These are phyloP conservation scores for Geothlypis trichas DNA, from an alignment of 2,113 vertebrate species.

Conservation along the genomic window DNA sequence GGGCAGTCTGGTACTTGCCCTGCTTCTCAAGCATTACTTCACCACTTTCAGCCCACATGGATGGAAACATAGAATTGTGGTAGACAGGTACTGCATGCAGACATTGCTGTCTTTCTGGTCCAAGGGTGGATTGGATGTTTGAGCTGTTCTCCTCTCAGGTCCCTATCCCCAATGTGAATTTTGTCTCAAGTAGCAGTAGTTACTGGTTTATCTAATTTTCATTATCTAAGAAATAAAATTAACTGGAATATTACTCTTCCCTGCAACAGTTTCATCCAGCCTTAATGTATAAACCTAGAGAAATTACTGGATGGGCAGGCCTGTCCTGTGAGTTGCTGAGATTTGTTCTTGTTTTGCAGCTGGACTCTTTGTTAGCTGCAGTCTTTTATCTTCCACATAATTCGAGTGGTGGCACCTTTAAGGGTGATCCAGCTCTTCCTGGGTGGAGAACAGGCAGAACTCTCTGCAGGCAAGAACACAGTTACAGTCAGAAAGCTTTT, in stretches of 20 bases:
- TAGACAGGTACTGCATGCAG: neutral
- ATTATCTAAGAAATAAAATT: neutral
- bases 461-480: neutral
- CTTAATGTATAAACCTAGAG: neutral
- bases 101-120: neutral
- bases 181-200: neutral
- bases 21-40: neutral
- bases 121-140: neutral
- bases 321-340: neutral
- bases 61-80: neutral
- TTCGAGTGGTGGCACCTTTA: neutral
- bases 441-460: neutral
- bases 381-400: neutral
- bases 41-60: accelerated
- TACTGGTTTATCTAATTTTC: neutral
- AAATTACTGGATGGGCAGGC: neutral
- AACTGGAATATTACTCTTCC: neutral
- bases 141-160: neutral
- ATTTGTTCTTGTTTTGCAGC: neutral
- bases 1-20: neutral
- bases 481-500: neutral
- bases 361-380: neutral
- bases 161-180: neutral
- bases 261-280: neutral
- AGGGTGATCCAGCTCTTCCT: neutral